Evolutionary conservation across 2,888 invertebrate species (phyloP), one percentile per base, ranked within the genome.

Genomic region (Chloroclysta siterata): DNA sequence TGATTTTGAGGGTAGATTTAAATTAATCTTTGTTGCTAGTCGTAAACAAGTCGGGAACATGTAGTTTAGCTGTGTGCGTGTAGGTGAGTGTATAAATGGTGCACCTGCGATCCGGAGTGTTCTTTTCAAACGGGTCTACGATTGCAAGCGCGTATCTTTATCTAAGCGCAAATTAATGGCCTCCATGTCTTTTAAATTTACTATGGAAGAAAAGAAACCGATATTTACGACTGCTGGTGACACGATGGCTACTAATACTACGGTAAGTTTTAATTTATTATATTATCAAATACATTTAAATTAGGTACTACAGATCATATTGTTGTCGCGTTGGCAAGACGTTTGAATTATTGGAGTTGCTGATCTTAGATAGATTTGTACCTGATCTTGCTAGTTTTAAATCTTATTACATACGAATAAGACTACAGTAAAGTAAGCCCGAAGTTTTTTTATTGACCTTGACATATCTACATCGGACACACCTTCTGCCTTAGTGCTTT

Each of bases 151-250:
- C 42, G 8, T 44, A 41, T 14, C 53, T 46, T 7, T 17, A 17
- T 6, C 13, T 22, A 56, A 46, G 28, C n/a, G 15, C 42, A 29
- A 53, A 50, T 28, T 57, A 7, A 51, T 87, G 82, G 81, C 85
- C 64, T 75, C 81, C 13, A 74, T 82, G 69, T 72, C 82, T 33
- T 83, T 73, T 55, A 82, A 82, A 71, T 85, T 73, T 65, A 77
- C 72, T 64, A 74, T 81, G 70, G 87, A 85, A 41, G 87, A 88
- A 39, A 78, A 77, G 15, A 88, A 83, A 68, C 72, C 82, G 2
- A 81, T 84, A 61, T 87, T 87, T 72, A 82, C 85, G 33, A 77
- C 82, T 13, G 82, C 84, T n/a, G 77, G 73, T 63, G 87, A 87
- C 13, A 72, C 78, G 33, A 74, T 80, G 60, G 63, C 76, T 14